Base-by-base conservation (phyloP, 2,113 vertebrate genomes). In the Pituophis catenifer region DNA sequence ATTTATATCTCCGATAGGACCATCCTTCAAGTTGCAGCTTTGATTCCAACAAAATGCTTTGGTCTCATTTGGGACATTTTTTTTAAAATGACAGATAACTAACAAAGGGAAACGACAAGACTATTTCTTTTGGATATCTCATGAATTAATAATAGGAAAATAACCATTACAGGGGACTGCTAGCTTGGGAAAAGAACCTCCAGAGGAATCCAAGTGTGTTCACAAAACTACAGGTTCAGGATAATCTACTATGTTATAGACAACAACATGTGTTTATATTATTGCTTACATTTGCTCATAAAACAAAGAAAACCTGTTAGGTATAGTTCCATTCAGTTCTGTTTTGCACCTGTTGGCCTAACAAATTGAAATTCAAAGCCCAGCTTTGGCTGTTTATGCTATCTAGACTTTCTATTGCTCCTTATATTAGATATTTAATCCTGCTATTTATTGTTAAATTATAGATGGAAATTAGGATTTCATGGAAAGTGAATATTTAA, bases 351-450 rank as follows among this genome's bases (percentile, higher is more conserved):
- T 29, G n/a, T 24, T 55, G 54, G 70, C 54, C 54, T 11, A 93
- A 52, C 92, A 93, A 10, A 87, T 5, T 58, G 54, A 87, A 59
- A 90, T 53, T 58, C 88, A 90, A 55, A 93, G 21, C 44, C 13
- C 88, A 93, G 26, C 8, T 38, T 85, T 86, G 11, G 58, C 70
- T 93, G 89, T 89, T 93, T 93, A 90, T 50, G 62, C 88, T 24
- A 57, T 38, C 53, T 44, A 48, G 29, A 55, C 52, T 48, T 92
- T 44, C 53, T 54, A n/a, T 58, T 89, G 89, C 38, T 58, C 59
- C 57, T 75, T 91, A 24, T 93, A 54, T 89, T 81, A n/a, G 52
- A 92, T 70, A 89, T 48, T 17, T 81, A 92, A 89, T n/a, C 53
- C 62, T 81, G 6, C 54, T 52, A 58, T 19, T 54, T 89, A 58